phyloP scores from a whole-genome alignment of 2,797 vertebrate species.

The Peromyscus aztecus region DNA sequence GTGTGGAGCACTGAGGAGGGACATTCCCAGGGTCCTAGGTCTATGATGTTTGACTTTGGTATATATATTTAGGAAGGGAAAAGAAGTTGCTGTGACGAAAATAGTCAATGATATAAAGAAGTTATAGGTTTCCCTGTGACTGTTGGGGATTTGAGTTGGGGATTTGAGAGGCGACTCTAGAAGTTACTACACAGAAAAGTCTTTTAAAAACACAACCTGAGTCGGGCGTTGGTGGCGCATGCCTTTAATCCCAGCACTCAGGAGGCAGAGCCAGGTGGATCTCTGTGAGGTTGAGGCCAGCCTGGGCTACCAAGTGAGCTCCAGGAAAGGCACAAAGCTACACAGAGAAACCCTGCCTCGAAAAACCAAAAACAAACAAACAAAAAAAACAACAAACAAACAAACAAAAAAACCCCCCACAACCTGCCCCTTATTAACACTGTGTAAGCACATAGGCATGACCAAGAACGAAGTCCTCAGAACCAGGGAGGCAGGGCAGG shows the following conservation, averaged over 20 bases:
- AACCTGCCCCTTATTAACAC: background rate
- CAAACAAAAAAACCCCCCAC: too few species aligned
- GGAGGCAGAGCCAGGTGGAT: too few species aligned
- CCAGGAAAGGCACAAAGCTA: too few species aligned
- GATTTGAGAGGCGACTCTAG: background rate
- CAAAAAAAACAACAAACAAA: too few species aligned
- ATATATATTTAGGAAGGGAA: background rate
- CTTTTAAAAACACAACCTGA: background rate
- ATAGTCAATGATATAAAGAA: background rate
- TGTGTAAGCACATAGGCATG: fast-evolving
- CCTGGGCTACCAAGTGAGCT: too few species aligned
- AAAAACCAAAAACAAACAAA: too few species aligned
- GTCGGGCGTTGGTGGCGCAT: too few species aligned
- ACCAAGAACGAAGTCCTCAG: fast-evolving
- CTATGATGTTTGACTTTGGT: background rate
- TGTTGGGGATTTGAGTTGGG: background rate
- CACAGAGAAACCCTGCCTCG: too few species aligned
- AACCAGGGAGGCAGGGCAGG: fast-evolving
- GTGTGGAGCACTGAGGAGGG: background rate
- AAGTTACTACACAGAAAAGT: background rate
- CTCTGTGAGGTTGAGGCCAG: too few species aligned
- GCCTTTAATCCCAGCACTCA: too few species aligned
- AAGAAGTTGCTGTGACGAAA: background rate
- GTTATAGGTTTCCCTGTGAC: background rate
- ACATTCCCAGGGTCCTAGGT: background rate